A percentile compares a stretch with the other conserved stretches of the same genome.
Conservation (phyloP, 1,140 invertebrate species). For the Diachasma alloeum region DNA sequence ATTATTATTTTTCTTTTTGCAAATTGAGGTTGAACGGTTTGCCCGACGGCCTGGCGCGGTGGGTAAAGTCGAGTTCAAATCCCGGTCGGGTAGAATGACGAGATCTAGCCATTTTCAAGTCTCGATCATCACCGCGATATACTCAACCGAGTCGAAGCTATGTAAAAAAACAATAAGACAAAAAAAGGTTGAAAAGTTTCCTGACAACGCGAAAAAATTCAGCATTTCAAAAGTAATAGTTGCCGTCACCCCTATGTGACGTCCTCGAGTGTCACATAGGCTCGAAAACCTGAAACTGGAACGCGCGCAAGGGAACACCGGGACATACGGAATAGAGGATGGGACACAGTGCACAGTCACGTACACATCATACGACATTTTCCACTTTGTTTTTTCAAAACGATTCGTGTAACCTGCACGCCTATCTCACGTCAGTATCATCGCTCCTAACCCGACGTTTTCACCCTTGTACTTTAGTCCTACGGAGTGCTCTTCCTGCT, state of each 20-base stretch:
- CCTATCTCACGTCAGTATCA: background rate
- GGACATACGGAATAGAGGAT: slow-evolving; percentile 13
- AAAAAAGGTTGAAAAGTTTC: no score
- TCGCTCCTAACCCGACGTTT: background rate
- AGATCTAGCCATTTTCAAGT: no score
- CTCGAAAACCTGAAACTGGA: background rate
- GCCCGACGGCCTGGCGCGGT: no score
- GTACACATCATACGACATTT: background rate
- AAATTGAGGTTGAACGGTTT: no score
- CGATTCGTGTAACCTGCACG: background rate
- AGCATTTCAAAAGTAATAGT: slow-evolving; percentile 29
- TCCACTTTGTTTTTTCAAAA: background rate
- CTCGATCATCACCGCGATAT: no score
- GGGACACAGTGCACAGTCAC: slow-evolving; percentile 10
- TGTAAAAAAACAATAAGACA: no score
- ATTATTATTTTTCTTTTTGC: no score
- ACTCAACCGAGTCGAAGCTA: no score
- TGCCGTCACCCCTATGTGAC: slow-evolving; percentile 21
- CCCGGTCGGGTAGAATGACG: no score
- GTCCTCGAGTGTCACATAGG: background rate
- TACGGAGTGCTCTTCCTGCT: background rate
- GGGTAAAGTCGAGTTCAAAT: no score
- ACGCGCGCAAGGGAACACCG: slow-evolving; percentile 8
- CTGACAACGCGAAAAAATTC: background rate
- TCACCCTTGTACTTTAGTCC: background rate